These are phyloP conservation scores for Leucophora obtusa DNA, from an alignment of 2,888 invertebrate genomes.

Conservation along the genomic window DNA sequence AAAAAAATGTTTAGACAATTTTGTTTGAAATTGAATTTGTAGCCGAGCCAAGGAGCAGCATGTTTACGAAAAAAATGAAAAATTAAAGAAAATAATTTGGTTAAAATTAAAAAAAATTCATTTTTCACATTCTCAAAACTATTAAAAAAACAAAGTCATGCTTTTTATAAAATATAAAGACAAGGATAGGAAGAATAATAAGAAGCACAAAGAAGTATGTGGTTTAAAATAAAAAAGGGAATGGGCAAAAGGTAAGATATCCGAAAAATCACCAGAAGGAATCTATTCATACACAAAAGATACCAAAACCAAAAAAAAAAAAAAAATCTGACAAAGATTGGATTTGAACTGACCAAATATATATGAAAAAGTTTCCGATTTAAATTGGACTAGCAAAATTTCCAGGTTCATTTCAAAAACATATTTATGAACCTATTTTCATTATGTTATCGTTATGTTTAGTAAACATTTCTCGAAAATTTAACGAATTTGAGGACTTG, in stretches of 20 bases:
- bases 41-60: constrained; percentile 43
- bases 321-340: background rate
- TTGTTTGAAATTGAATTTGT: constrained; percentile 18
- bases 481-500: no score
- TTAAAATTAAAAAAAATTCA: constrained; percentile 28
- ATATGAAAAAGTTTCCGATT: no score
- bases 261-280: constrained; percentile 25
- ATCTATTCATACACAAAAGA: constrained; percentile 10
- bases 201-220: background rate
- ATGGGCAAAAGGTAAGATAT: background rate
- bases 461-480: no score
- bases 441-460: no score
- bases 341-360: background rate
- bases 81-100: constrained; percentile 32
- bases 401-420: no score
- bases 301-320: constrained; percentile 40
- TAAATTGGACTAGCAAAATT: no score
- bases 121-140: constrained; percentile 20
- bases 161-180: constrained; percentile 18
- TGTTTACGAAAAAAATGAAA: constrained; percentile 49
- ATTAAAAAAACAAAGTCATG: constrained; percentile 32
- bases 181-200: background rate
- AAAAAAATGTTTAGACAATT: background rate
- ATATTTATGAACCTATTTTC: no score
- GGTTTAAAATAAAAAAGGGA: constrained; percentile 15